Evolutionary conservation across 1,140 invertebrate genomes (phyloP).

Genomic region (Euura saliciscinereae): DNA sequence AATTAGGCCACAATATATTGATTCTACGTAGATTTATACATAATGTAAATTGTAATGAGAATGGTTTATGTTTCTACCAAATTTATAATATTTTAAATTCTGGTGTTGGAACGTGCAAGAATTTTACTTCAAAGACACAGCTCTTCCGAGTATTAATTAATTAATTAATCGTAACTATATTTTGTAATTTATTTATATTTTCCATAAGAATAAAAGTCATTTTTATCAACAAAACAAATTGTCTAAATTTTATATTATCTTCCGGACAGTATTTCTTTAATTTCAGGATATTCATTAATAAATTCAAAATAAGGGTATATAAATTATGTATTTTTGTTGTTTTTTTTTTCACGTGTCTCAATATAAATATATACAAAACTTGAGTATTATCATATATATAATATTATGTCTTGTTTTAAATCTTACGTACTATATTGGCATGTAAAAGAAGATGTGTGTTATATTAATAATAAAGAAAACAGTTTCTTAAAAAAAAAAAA

Average conservation of each 20-base stretch:
- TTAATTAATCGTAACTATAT: slow-evolving; percentile 38
- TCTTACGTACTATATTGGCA: slow-evolving; percentile 34
- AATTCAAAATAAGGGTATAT: slow-evolving; percentile 39
- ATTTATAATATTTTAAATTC: not conserved
- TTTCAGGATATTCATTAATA: no score
- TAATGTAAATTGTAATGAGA: not conserved
- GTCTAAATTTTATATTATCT: not conserved
- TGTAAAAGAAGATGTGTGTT: slow-evolving; percentile 22
- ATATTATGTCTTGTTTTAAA: slow-evolving; percentile 27
- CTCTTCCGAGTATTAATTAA: slow-evolving; percentile 49
- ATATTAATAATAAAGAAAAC: not conserved
- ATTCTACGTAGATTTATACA: not conserved
- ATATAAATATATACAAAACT: slow-evolving; percentile 61
- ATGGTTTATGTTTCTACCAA: not conserved
- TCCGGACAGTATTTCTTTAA: not conserved
- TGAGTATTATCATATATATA: slow-evolving; percentile 43
- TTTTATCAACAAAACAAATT: slow-evolving; percentile 43
- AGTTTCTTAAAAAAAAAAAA: slow-evolving; percentile 29
- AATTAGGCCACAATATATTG: not conserved
- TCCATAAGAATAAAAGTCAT: slow-evolving; percentile 54
- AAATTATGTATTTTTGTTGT: slow-evolving; percentile 57
- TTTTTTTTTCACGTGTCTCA: slow-evolving; percentile 42
- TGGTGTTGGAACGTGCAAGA: not conserved
- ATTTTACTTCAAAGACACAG: slow-evolving; percentile 38
- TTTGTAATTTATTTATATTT: slow-evolving; percentile 61